Evolutionary conservation across 2,888 invertebrate genomes (phyloP), one percentile per base, ranked within the genome.

Genomic region (Hybos culiciformis): DNA sequence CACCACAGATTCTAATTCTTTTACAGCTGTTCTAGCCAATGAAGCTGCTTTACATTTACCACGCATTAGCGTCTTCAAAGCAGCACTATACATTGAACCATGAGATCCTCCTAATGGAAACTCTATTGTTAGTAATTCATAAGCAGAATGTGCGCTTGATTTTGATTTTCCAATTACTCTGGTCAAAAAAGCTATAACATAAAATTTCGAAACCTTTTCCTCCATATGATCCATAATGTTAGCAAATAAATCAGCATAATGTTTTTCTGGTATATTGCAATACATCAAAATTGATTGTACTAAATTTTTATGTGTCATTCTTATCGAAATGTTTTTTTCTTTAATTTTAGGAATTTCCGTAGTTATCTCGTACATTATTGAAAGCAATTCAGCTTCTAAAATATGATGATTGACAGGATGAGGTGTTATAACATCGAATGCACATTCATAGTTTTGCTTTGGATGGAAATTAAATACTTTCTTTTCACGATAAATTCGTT

Each of bases 401-500:
- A 83, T 74, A 66, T 90, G 74, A 23, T 84, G 68, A 51, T 79
- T 76, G 71, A 80, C 80, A 45, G 75, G 70, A 46, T 71, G 76
- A 3, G 87, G 78, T 5, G 84, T 82, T 23, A 94, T 82, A 46
- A 96, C 86, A 63, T 96, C 96, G 63, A 93, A 93, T 2, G 88
- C 87, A 63, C 91, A 91, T 63, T 93, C 92, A 44, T 81, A 79
- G 15, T 86, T 73, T 67, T 94, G 92, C 48, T 82, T 74, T 0
- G 96, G 96, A 66, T 92, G 90, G 54, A 84, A 82, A 1, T 88
- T 87, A 44, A 71, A 72, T 3, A 79, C 78, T 54, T 80, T 78
- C 52, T 80, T 79, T 59, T 90, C 84, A 45, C 90, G 72, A 58
- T 80, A 96, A 2, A 94, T 91, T 40, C 83, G 74, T 53, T 87